Base-by-base conservation (phyloP, 2,888 invertebrate species). In the Allolobophora icterica region DNA sequence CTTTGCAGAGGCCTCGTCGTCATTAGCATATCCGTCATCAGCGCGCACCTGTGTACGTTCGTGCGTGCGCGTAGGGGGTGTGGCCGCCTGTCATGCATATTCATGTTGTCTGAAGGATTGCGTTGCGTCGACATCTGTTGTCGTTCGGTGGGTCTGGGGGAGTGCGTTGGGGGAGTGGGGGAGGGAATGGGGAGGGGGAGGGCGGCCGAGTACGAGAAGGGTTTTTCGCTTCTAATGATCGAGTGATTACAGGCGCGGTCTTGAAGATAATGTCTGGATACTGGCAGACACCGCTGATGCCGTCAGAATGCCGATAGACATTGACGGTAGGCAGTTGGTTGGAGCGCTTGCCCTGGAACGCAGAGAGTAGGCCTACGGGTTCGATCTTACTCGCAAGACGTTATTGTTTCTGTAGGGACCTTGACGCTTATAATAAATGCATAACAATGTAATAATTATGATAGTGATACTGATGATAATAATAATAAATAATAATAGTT, bases 21-120 rank as follows among this genome's bases (percentile, higher is more conserved):
- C 71, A n/a, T 71, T 71, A n/a, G 71, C 71, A 71, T 71, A 71
- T n/a, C 71, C 71, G 71, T 71, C 71, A n/a, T 71, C 30, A n/a
- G 30, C 30, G 71, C 13, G 71, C 71, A 71, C 71, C 71, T 71
- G 52, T 52, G 52, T 52, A 24, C 8, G 52, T 52, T 52, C 24
- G 52, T 52, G 24, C 71, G 71, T n/a, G 71, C 71, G 71, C 71
- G 71, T 71, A 6, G 4, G 17, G 71, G 13, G 71, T n/a, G 71
- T 1, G 6, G 71, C 8, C 5, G 30, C 71, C n/a, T 71, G 71
- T 71, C 71, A 71, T 71, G 71, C 6, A 71, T 71, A 71, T 71
- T 71, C 71, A 71, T 71, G 71, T 2, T 17, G 71, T 52, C 52
- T 52, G 52, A 52, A 21, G 52, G 52, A 71, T 71, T 71, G 71